These are phyloP conservation scores for Aphidius gifuensis DNA, from an alignment of 1,140 invertebrate species.

Conservation along the genomic window DNA sequence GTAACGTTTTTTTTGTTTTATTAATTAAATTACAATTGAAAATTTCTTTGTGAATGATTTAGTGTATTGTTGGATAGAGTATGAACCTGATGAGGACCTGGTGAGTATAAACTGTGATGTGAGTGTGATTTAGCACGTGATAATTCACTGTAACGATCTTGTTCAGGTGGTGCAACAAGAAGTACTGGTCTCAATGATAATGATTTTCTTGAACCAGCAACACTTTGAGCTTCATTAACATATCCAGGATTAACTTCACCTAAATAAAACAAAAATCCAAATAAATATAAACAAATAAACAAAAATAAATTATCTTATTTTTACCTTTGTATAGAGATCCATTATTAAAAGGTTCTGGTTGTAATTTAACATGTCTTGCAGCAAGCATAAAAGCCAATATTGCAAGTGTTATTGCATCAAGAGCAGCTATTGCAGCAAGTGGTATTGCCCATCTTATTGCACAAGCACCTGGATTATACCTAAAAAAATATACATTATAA, in stretches of 20 bases:
- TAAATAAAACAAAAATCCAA: too few relatives aligned
- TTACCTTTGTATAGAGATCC: slow-evolving; percentile 60
- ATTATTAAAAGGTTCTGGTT: slow-evolving; percentile 75
- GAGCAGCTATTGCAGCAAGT: slow-evolving; percentile 84
- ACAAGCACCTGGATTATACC: slow-evolving; percentile 74
- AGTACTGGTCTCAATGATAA: slow-evolving; percentile 82
- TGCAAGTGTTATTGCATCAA: slow-evolving; percentile 86
- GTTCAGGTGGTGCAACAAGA: slow-evolving; percentile 67
- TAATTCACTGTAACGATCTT: slow-evolving; percentile 52
- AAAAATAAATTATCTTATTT: slow-evolving; percentile 14
- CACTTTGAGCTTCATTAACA: slow-evolving; percentile 74
- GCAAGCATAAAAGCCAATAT: slow-evolving; percentile 92
- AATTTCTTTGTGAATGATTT: slow-evolving; percentile 52
- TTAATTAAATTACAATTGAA: slow-evolving; percentile 41
- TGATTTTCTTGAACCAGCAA: slow-evolving; percentile 80
- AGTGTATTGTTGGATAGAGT: slow-evolving; percentile 51
- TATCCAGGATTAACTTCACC: slow-evolving; percentile 86
- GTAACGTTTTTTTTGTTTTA: background rate
- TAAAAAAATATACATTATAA: slow-evolving; percentile 21
- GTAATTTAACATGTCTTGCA: slow-evolving; percentile 78
- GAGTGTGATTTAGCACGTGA: slow-evolving; percentile 53
- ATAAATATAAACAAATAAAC: slow-evolving; percentile 45
- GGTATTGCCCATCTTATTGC: slow-evolving; percentile 93
- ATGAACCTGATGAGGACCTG: slow-evolving; percentile 48
- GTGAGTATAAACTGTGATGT: slow-evolving; percentile 51